Evolutionary conservation across 2,797 vertebrate genomes (phyloP).

Genomic region (Coregonus sp.): DNA sequence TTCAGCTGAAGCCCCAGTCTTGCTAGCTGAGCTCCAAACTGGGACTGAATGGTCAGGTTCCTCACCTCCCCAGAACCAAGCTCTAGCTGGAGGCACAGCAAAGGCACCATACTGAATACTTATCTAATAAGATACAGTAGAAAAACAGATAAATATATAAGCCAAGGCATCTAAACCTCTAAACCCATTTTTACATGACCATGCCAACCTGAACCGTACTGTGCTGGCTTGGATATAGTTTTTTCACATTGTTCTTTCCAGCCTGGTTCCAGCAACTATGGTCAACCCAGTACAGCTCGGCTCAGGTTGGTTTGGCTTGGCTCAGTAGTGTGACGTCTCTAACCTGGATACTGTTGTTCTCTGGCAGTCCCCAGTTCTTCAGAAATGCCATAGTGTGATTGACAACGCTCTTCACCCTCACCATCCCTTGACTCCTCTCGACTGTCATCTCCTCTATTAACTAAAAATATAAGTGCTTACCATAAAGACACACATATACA

Average conservation of each 20-base stretch:
- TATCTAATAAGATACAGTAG: too few species aligned
- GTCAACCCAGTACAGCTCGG: not conserved
- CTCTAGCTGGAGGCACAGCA: slow-evolving; percentile 54
- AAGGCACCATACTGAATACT: not conserved
- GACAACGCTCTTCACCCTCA: slow-evolving; percentile 66
- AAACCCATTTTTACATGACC: too few species aligned
- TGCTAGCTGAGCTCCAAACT: slow-evolving; percentile 59
- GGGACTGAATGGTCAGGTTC: slow-evolving; percentile 56
- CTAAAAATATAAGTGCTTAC: slow-evolving; percentile 50
- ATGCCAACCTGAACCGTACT: too few species aligned
- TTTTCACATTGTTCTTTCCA: not conserved
- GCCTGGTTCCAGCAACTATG: not conserved
- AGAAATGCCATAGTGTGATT: slow-evolving; percentile 73
- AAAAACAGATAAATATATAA: too few species aligned
- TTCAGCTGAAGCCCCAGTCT: slow-evolving; percentile 61
- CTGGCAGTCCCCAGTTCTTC: slow-evolving; percentile 64
- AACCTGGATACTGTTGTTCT: slow-evolving; percentile 76
- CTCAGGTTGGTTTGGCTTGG: not conserved
- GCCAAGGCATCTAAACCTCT: too few species aligned
- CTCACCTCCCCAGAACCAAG: slow-evolving; percentile 59
- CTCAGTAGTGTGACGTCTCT: not conserved
- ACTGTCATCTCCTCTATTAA: slow-evolving; percentile 71
- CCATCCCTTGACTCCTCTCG: slow-evolving; percentile 40
- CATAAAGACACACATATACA: not conserved
- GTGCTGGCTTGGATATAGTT: too few species aligned